Conservation (phyloP, 2,888 invertebrate species). For the Papilio demoleus region DNA sequence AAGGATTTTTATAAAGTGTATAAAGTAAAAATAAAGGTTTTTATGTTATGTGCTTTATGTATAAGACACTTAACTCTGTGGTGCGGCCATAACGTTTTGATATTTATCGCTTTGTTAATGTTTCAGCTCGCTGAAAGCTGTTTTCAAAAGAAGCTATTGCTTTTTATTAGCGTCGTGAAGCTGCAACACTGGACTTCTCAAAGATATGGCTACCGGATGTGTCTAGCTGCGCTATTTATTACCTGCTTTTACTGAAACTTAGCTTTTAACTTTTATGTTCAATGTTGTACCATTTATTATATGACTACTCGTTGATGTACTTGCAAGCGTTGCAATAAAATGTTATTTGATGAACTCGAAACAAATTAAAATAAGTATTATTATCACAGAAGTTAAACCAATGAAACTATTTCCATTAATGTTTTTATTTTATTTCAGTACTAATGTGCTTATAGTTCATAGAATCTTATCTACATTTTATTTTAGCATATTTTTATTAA, state of each 20-base stretch:
- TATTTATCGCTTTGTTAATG: constrained; percentile 23
- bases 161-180: constrained; percentile 22
- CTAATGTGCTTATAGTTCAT: background rate
- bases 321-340: background rate
- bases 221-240: constrained; percentile 8
- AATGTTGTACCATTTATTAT: background rate
- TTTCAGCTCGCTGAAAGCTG: constrained; percentile 3
- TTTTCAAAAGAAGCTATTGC: constrained; percentile 22
- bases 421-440: background rate
- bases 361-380: background rate
- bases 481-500: background rate
- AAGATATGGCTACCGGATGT: constrained; percentile 7
- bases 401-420: background rate
- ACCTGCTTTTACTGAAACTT: constrained; percentile 10
- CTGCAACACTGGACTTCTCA: background rate
- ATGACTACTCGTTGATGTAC: background rate
- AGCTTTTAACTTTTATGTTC: constrained; percentile 2
- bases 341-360: background rate
- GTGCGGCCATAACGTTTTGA: background rate
- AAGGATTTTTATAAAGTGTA: background rate
- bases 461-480: background rate
- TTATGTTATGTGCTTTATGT: background rate
- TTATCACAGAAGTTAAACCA: background rate
- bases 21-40: background rate
- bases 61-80: background rate